phyloP scores from a whole-genome alignment of 1,140 invertebrate genomes.

The Ladona fulva region DNA sequence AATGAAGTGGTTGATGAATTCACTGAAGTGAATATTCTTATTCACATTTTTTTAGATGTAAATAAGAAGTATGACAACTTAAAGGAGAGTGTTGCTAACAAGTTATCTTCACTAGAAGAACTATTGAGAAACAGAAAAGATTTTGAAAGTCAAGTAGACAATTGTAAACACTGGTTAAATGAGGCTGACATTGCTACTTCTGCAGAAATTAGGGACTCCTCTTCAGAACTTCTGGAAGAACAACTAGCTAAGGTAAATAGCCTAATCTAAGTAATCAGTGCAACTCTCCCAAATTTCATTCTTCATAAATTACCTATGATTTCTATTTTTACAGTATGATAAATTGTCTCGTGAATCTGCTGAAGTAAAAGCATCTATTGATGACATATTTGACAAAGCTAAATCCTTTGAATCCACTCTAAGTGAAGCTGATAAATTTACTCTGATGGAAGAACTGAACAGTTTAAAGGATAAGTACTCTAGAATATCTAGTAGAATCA shows the following conservation, averaged over 20 bases:
- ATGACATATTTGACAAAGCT: conserved; percentile 64
- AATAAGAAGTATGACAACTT: conserved; percentile 58
- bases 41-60: conserved; percentile 35
- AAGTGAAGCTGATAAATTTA: conserved; percentile 75
- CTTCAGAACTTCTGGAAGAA: conserved; percentile 70
- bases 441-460: conserved; percentile 66
- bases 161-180: conserved; percentile 74
- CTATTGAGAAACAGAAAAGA: conserved; percentile 62
- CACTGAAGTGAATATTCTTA: no score
- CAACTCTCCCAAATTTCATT: background rate
- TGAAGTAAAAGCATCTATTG: conserved; percentile 57
- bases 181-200: conserved; percentile 77
- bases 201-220: conserved; percentile 65
- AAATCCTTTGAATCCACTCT: conserved; percentile 68
- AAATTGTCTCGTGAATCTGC: conserved; percentile 66
- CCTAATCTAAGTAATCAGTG: background rate
- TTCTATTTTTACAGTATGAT: conserved; percentile 48
- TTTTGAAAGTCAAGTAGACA: conserved; percentile 71
- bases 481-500: conserved; percentile 60
- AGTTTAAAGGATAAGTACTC: conserved; percentile 65
- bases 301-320: background rate
- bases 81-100: conserved; percentile 60
- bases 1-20: no score
- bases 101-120: conserved; percentile 60
- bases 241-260: conserved; percentile 59